These are phyloP conservation scores for Talpa occidentalis DNA, from an alignment of 2,113 vertebrate species.

Conservation along the genomic window DNA sequence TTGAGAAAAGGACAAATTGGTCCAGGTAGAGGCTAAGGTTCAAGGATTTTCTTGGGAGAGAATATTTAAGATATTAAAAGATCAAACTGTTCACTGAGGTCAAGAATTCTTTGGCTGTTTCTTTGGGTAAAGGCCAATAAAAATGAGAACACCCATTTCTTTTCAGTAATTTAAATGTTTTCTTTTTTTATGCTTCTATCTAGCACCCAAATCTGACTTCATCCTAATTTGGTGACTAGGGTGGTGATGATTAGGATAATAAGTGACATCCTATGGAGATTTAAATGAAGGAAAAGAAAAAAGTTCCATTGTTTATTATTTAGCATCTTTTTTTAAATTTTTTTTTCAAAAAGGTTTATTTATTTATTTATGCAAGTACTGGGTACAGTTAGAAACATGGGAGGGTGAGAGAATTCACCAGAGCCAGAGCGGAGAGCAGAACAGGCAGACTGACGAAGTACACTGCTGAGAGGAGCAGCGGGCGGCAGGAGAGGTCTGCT, in stretches of 20 bases:
- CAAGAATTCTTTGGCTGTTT: background rate
- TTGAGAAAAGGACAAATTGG: background rate
- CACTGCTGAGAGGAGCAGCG: no score
- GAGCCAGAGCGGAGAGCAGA: no score
- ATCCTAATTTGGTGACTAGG: background rate
- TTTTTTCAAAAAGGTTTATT: no score
- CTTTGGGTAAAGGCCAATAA: background rate
- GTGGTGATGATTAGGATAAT: background rate
- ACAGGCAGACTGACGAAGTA: no score
- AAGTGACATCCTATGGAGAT: background rate
- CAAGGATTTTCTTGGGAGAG: background rate
- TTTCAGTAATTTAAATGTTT: background rate
- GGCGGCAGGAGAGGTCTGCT: no score
- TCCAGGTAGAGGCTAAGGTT: background rate
- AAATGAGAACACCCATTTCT: background rate
- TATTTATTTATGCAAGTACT: no score
- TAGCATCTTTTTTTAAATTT: no score
- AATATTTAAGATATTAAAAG: background rate
- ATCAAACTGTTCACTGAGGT: background rate
- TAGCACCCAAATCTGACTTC: background rate
- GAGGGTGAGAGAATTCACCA: no score
- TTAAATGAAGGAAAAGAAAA: conserved; percentile 41
- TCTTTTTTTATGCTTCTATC: background rate
- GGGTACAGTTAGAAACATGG: no score
- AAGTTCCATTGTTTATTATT: background rate